Percentiles rank a stretch among this genome's conserved stretches.
Evolutionary conservation across 2,888 invertebrate species (phyloP).

Genomic region (Philereme vetulata): DNA sequence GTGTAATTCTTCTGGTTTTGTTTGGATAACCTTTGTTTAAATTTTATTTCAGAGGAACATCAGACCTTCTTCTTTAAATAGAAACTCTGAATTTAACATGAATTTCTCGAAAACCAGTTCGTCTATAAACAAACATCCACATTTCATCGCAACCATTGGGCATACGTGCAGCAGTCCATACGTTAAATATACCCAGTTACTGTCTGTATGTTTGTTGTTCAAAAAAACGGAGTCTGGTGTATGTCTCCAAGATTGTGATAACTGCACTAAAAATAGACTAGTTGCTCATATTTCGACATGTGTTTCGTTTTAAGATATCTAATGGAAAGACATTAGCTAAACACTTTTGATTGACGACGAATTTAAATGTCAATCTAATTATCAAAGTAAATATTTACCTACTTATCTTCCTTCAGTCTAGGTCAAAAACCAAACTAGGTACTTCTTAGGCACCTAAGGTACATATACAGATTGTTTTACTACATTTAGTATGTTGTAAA

Average conservation of each 20-base stretch:
- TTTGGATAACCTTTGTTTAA: too few relatives aligned
- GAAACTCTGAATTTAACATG: constrained; percentile 8
- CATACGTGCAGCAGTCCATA: constrained; percentile 33
- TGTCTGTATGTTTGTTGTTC: constrained; percentile 62
- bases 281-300: constrained; percentile 22
- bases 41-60: background rate
- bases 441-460: too few relatives aligned
- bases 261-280: constrained; percentile 35
- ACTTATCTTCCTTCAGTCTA: too few relatives aligned
- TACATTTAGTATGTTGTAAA: too few relatives aligned
- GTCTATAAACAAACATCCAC: constrained; percentile 34
- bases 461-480: too few relatives aligned
- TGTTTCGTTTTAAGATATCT: constrained; percentile 17
- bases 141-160: constrained; percentile 33
- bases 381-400: too few relatives aligned
- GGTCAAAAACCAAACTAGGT: too few relatives aligned
- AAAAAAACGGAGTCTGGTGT: constrained; percentile 56
- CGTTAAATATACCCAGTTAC: constrained; percentile 50
- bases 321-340: constrained; percentile 1
- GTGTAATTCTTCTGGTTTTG: too few relatives aligned
- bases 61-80: constrained; percentile 12
- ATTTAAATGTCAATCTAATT: too few relatives aligned
- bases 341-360: background rate
- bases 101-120: constrained; percentile 24
- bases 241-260: constrained; percentile 51